phyloP scores from a whole-genome alignment of 2,113 vertebrate genomes.

The Anser brachyrhynchus region DNA sequence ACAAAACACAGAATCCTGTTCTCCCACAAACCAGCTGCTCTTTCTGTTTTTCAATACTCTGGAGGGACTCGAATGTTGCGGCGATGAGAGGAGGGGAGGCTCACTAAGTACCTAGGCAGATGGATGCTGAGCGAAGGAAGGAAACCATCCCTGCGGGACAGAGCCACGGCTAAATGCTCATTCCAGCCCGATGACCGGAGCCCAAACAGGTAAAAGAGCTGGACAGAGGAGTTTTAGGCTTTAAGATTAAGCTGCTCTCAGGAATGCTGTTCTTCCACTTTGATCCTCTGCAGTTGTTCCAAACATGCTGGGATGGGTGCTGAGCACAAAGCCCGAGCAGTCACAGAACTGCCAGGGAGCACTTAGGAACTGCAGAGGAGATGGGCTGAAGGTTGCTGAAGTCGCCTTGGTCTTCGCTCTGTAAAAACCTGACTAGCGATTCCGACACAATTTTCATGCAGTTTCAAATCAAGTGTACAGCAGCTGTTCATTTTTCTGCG shows the following conservation, averaged over 20 bases:
- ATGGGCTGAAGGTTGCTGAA: not conserved
- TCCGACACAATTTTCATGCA: not conserved
- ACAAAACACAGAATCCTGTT: not conserved
- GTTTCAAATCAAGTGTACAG: not conserved
- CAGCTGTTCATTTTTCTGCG: slow-evolving; percentile 28
- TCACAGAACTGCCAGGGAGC: not conserved
- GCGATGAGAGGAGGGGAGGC: not conserved
- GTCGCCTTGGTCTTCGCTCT: not conserved
- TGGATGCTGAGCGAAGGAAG: not conserved
- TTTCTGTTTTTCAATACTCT: not conserved
- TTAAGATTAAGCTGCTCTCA: not conserved
- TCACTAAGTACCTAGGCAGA: not conserved
- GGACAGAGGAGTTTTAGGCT: not conserved
- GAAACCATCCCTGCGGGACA: not conserved
- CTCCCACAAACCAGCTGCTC: slow-evolving; percentile 1
- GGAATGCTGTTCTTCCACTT: slow-evolving; percentile 47
- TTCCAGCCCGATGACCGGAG: not conserved
- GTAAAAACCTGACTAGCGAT: not conserved
- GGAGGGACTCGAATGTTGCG: not conserved
- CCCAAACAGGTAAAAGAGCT: not conserved
- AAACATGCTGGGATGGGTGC: not conserved
- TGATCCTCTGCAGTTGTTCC: not conserved
- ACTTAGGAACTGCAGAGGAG: not conserved
- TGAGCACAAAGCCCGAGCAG: not conserved
- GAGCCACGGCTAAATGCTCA: not conserved